phyloP scores from a whole-genome alignment of 2,888 invertebrate species.

The Philereme transversata region DNA sequence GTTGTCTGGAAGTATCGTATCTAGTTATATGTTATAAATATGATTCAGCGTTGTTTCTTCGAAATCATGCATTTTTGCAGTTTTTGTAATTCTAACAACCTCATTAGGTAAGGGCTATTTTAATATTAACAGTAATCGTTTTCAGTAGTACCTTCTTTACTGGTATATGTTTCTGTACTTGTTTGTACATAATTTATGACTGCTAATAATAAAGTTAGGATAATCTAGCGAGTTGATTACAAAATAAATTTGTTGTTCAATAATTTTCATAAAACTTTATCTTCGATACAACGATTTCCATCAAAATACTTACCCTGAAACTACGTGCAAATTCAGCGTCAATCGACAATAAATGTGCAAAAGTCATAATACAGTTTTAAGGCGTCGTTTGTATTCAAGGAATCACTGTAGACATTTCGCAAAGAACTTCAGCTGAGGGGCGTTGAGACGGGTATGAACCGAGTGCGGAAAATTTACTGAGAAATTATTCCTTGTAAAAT shows the following conservation, averaged over 20 bases:
- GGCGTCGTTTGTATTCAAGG: slow-evolving; percentile 83
- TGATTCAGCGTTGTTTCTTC: too few relatives aligned
- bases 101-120: too few relatives aligned
- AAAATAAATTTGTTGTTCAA: neutral
- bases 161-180: too few relatives aligned
- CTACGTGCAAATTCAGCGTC: slow-evolving; percentile 55
- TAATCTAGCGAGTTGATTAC: too few relatives aligned
- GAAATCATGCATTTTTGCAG: too few relatives aligned
- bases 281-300: neutral
- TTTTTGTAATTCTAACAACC: too few relatives aligned
- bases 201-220: too few relatives aligned
- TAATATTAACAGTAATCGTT: too few relatives aligned
- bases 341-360: slow-evolving; percentile 71
- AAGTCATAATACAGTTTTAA: slow-evolving; percentile 77
- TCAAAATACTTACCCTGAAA: slow-evolving; percentile 26
- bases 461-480: slow-evolving; percentile 75
- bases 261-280: neutral
- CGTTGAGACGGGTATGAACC: slow-evolving; percentile 71
- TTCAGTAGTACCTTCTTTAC: too few relatives aligned
- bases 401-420: slow-evolving; percentile 84
- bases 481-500: slow-evolving; percentile 70
- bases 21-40: too few relatives aligned
- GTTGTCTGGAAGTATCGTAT: too few relatives aligned
- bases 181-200: too few relatives aligned
- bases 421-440: slow-evolving; percentile 68